phyloP scores from a whole-genome alignment of 2,113 vertebrate species.

The Tringa solitaria region DNA sequence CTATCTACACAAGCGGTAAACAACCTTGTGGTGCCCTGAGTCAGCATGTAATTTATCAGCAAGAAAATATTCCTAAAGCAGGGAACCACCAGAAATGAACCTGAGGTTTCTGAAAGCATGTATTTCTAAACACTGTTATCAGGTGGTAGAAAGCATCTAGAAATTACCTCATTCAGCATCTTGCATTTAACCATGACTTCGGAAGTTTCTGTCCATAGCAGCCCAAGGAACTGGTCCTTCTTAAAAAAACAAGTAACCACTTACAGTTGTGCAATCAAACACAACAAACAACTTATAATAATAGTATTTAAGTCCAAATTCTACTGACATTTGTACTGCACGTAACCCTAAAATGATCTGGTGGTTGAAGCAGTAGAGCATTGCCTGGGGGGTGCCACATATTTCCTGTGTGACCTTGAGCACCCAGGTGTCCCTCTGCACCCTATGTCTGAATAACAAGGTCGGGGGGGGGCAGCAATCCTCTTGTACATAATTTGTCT shows the following conservation, averaged over 20 bases:
- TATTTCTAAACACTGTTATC: neutral
- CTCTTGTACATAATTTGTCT: neutral
- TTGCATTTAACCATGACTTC: neutral
- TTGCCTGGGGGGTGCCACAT: neutral
- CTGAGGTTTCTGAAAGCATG: conserved; percentile 7
- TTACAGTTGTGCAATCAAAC: neutral
- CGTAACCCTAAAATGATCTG: neutral
- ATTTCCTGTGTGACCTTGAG: neutral
- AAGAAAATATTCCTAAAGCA: neutral
- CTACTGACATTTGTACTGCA: neutral
- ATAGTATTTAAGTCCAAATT: neutral
- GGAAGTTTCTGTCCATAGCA: neutral
- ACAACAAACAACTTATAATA: neutral
- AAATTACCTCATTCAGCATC: neutral
- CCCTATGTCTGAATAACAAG: accelerated
- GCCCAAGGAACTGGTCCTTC: neutral
- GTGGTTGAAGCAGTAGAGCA: neutral
- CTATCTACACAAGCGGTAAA: neutral
- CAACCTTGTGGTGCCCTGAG: neutral
- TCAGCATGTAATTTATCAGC: neutral
- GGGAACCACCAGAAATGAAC: neutral
- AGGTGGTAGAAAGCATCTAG: neutral
- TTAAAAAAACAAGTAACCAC: neutral
- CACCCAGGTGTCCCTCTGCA: neutral
- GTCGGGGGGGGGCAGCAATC: accelerated